Base-by-base conservation (phyloP, 2,113 vertebrate genomes). In the Zapus hudsonius region DNA sequence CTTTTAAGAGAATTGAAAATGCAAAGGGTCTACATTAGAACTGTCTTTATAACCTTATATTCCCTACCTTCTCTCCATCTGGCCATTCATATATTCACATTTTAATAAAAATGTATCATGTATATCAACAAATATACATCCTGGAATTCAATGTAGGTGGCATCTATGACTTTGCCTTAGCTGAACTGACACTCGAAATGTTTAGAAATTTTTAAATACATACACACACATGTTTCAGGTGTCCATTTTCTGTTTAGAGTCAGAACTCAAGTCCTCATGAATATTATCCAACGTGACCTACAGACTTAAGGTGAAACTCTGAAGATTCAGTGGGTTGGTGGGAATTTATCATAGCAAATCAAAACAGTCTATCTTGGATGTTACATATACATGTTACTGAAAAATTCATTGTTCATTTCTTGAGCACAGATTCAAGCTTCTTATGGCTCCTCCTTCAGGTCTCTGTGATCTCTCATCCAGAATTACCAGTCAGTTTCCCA, bases 141-240 rank as follows among this genome's bases (percentile, higher is more conserved):
- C 40, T 55, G 47, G 29, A 57, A 82, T 40, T 89, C 13, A 80
- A 44, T 44, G 44, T 66, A 73, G 64, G 8, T 72, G 27, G 11
- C 42, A 90, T 66, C 20, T 16, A 40, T 67, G 6, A 91, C 22
- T 80, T 86, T 85, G 59, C 22, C 38, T 31, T 25, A 40, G 36
- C 10, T 76, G n/a, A 84, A 42, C 67, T 5, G n/a, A 91, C 84
- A 95, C 78, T 47, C 79, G 33, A 93, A 47, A 63, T 55, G 70
- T 72, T 66, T 78, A 70, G 23, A 31, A 55, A 38, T 31, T 73
- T 22, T 29, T 33, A 33, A 31, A 57, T 73, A n/a, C 64, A 72
- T 12, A 4, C 9, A 29, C 29, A 66, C 13, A 66, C 29, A 66
- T 33, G 31, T 25, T 27, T n/a, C 7, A 38, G 4, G 87, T 40